Percentiles rank a stretch among this genome's conserved stretches.
Evolutionary conservation across 2,113 vertebrate species (phyloP).

Genomic region (Potamarius usumacintae): DNA sequence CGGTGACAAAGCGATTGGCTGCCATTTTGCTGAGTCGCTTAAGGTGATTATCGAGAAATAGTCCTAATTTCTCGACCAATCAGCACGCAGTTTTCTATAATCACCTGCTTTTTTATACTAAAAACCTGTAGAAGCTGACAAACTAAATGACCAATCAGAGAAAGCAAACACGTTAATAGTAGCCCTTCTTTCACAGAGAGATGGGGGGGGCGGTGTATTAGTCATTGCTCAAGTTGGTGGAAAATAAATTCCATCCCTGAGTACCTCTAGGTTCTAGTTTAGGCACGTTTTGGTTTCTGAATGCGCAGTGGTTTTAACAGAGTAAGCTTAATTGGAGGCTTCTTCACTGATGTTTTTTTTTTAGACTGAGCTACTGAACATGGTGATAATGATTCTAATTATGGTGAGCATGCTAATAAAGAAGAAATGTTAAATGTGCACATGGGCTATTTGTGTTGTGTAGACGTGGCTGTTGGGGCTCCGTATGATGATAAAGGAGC

Average conservation of each 20-base stretch:
- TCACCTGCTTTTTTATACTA: no score
- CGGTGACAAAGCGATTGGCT: no score
- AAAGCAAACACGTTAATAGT: no score
- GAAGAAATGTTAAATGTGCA: not conserved
- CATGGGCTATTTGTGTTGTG: slow-evolving; percentile 44
- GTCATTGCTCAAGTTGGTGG: no score
- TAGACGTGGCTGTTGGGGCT: slow-evolving; percentile 93
- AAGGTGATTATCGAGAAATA: no score
- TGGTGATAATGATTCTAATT: not conserved
- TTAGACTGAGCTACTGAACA: not conserved
- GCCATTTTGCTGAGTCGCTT: no score
- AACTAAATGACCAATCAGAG: no score
- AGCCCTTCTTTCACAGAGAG: no score
- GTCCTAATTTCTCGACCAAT: no score
- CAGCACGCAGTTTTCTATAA: no score
- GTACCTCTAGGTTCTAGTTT: not conserved
- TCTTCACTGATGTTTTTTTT: not conserved
- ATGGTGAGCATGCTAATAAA: not conserved
- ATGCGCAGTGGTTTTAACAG: not conserved
- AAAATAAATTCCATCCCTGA: not conserved
- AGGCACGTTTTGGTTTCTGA: not conserved
- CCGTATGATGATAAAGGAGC: slow-evolving; percentile 76
- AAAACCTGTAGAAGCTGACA: no score
- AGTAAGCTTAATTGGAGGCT: not conserved
- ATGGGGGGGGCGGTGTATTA: no score